Conservation (phyloP, 37 sponge, comb jelly and placozoan genomes). For the Halichondria panicea region DNA sequence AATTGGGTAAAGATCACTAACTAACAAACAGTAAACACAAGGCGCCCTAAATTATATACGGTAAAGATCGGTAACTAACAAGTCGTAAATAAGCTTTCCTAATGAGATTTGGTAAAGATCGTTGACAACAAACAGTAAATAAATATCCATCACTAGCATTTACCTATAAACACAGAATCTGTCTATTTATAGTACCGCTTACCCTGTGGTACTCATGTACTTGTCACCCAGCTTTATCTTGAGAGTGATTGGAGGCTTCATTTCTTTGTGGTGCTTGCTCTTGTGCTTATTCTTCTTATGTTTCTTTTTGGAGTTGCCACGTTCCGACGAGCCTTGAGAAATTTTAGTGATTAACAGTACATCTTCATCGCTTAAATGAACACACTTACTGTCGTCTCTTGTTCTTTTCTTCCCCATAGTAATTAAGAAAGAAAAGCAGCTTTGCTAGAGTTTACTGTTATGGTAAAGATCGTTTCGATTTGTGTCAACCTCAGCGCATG, state of each 20-base stretch:
- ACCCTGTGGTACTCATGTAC: conserved; percentile 17
- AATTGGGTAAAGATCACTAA: background rate
- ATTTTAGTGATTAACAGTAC: no score
- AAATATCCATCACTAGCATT: background rate
- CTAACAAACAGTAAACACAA: background rate
- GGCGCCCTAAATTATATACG: background rate
- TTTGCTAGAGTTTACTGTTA: no score
- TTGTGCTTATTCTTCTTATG: conserved; percentile 49
- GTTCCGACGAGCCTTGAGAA: no score
- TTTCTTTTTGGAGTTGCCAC: conserved; percentile 28
- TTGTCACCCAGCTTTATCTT: conserved; percentile 61
- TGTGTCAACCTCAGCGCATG: no score
- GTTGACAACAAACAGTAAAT: background rate
- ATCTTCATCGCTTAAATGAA: no score
- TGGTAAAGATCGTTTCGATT: no score
- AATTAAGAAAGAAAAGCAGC: no score
- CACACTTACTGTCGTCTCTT: no score
- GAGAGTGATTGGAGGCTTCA: conserved; percentile 40
- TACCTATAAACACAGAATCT: background rate
- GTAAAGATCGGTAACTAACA: background rate
- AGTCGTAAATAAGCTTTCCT: background rate
- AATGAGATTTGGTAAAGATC: background rate
- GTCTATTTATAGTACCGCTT: background rate
- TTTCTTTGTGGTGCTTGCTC: background rate
- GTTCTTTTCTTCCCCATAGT: no score